Evolutionary conservation across 2,797 vertebrate genomes (phyloP).

Genomic region (Cossypha caffra): DNA sequence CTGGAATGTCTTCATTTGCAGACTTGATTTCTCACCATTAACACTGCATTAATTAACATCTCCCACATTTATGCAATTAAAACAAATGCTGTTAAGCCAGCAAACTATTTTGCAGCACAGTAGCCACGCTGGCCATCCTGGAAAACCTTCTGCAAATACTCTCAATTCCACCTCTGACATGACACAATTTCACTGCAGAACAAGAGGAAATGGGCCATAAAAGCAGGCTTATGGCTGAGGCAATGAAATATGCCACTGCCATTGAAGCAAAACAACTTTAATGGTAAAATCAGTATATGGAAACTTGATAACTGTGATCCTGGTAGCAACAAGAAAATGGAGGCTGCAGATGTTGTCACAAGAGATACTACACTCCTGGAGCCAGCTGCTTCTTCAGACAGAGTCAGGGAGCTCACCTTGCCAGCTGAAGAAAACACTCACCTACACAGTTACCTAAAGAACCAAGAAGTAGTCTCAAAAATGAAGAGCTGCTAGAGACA

Average conservation of each 20-base stretch:
- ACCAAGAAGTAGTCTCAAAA: neutral
- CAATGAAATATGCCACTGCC: neutral
- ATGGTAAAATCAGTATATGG: neutral
- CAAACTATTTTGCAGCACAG: neutral
- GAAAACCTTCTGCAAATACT: neutral
- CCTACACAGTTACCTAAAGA: neutral
- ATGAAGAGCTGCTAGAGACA: neutral
- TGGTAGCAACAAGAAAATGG: neutral
- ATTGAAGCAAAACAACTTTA: neutral
- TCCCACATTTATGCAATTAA: neutral
- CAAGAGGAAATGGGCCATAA: neutral
- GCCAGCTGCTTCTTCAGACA: neutral
- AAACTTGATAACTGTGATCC: neutral
- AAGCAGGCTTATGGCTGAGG: neutral
- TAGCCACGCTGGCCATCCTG: neutral
- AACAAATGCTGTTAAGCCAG: neutral
- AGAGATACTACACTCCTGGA: neutral
- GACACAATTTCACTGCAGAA: neutral
- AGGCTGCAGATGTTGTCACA: neutral
- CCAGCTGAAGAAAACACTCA: neutral
- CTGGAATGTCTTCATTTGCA: neutral
- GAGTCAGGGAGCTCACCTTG: neutral
- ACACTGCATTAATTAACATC: neutral
- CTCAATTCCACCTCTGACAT: neutral
- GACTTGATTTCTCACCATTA: neutral